Conservation (phyloP, 2,888 invertebrate species). For the Heteromyza rotundicornis region DNA sequence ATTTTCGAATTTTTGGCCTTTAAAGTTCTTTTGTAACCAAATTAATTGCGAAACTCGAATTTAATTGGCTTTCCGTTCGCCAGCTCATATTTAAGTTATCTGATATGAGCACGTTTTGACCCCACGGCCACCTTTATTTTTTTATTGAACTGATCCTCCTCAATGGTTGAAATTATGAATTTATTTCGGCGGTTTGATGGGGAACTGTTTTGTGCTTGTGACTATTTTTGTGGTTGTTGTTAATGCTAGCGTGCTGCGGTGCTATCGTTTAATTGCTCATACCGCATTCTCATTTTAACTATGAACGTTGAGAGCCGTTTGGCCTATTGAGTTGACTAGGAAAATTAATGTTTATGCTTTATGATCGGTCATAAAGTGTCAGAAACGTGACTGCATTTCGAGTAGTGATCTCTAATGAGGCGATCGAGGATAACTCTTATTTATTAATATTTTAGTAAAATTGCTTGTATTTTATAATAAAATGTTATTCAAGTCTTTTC, state of each 20-base stretch:
- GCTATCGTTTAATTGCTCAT: neutral
- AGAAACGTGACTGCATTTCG: slow-evolving; percentile 35
- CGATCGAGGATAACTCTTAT: too few species aligned
- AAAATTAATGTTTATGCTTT: neutral
- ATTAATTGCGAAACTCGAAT: neutral
- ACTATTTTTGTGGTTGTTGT: neutral
- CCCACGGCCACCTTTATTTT: neutral
- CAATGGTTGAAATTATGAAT: neutral
- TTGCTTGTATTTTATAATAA: too few species aligned
- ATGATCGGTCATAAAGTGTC: slow-evolving; percentile 23
- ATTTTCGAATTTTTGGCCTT: neutral
- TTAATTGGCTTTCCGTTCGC: slow-evolving; percentile 1
- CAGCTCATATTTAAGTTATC: neutral
- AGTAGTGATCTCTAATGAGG: too few species aligned
- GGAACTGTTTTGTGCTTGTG: neutral
- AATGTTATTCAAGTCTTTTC: too few species aligned
- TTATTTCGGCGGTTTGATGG: neutral
- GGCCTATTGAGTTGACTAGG: neutral
- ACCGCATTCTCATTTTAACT: neutral
- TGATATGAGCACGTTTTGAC: slow-evolving; percentile 3
- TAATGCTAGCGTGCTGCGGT: neutral
- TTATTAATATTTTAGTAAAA: too few species aligned
- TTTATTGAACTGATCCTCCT: too few species aligned
- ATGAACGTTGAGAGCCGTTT: neutral
- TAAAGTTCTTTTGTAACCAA: neutral